A percentile compares a stretch with the other conserved stretches of the same genome.
phyloP scores from a whole-genome alignment of 2,888 invertebrate species.

The Meiosimyza decipiens region DNA sequence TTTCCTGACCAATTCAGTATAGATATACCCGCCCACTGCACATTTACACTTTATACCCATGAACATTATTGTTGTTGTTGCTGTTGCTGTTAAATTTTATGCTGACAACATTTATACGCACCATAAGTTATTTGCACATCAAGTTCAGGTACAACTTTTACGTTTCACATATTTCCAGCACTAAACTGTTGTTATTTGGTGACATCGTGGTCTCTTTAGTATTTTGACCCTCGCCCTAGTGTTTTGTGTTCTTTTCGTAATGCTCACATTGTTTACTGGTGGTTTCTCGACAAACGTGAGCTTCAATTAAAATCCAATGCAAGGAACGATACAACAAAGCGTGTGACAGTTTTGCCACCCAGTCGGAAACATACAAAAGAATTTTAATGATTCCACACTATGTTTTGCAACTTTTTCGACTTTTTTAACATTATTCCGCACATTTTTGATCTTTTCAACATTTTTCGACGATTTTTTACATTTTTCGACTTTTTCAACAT shows the following conservation, averaged over 20 bases:
- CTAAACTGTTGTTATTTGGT: background rate
- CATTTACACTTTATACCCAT: conserved; percentile 3
- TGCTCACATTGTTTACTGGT: background rate
- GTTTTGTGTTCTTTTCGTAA: background rate
- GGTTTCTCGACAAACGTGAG: conserved; percentile 1
- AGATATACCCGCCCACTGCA: conserved; percentile 4
- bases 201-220: background rate
- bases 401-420: too few species aligned
- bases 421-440: too few species aligned
- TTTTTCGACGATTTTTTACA: too few species aligned
- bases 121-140: conserved; percentile 31
- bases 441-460: too few species aligned
- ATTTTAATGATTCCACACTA: too few species aligned
- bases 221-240: background rate
- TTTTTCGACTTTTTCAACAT: too few species aligned
- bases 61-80: conserved; percentile 2
- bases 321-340: background rate
- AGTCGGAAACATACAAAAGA: too few species aligned
- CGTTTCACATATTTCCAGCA: background rate
- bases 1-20: conserved; percentile 14
- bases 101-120: conserved; percentile 19
- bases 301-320: conserved; percentile 31
- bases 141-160: conserved; percentile 41
- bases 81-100: conserved; percentile 3
- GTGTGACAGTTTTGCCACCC: too few species aligned